These are phyloP conservation scores for Rhyacophila evoluta DNA, from an alignment of 2,888 invertebrate genomes.

Conservation along the genomic window DNA sequence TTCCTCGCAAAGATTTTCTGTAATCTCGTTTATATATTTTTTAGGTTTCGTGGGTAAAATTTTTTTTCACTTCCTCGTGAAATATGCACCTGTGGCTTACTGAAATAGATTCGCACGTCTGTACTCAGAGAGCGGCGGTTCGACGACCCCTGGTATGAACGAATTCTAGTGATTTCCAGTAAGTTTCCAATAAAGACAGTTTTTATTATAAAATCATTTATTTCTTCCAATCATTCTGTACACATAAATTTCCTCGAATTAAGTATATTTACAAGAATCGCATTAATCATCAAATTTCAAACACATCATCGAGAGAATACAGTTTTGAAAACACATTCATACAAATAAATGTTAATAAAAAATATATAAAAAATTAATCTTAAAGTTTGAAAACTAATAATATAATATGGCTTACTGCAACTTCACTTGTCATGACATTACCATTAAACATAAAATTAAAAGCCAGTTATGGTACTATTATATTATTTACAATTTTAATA, in stretches of 20 bases:
- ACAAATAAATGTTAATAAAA: conserved; percentile 50
- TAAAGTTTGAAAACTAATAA: conserved; percentile 46
- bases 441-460: conserved; percentile 47
- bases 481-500: conserved; percentile 51
- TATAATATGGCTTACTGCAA: conserved; percentile 52
- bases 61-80: too few relatives aligned
- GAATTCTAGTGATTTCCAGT: too few relatives aligned
- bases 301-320: conserved; percentile 42
- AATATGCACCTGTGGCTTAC: too few relatives aligned
- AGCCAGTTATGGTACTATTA: conserved; percentile 42
- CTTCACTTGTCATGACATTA: conserved; percentile 49
- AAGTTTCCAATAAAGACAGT: conserved; percentile 27
- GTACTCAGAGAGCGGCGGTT: too few relatives aligned
- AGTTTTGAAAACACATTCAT: conserved; percentile 39
- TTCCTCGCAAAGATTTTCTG: too few relatives aligned
- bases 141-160: too few relatives aligned
- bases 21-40: too few relatives aligned
- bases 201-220: conserved; percentile 55
- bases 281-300: conserved; percentile 48
- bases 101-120: too few relatives aligned
- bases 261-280: conserved; percentile 53
- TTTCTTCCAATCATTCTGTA: conserved; percentile 55
- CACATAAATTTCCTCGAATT: conserved; percentile 54
- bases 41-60: too few relatives aligned
- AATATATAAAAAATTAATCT: conserved; percentile 47